phyloP scores from a whole-genome alignment of 2,797 vertebrate species.

The Danio choprae region DNA sequence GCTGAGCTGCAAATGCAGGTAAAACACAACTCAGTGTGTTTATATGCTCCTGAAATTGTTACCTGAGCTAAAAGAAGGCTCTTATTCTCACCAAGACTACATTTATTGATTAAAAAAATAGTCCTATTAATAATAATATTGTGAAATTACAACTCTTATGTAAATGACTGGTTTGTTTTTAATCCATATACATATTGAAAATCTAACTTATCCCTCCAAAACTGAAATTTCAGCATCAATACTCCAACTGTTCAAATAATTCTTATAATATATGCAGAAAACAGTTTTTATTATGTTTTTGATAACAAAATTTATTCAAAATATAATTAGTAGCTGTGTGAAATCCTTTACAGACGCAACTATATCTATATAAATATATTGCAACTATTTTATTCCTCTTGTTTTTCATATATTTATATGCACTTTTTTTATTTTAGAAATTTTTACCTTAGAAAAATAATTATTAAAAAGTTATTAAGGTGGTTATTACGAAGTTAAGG shows the following conservation, averaged over 20 bases:
- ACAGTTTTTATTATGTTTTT: too few species aligned
- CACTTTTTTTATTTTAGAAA: background rate
- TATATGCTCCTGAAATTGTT: background rate
- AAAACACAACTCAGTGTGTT: constrained; percentile 7
- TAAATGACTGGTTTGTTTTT: background rate
- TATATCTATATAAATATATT: too few species aligned
- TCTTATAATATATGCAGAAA: too few species aligned
- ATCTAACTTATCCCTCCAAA: background rate
- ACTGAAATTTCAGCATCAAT: background rate
- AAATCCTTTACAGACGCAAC: too few species aligned
- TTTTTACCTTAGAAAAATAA: background rate
- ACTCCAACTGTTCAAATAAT: background rate
- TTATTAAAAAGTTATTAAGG: too few species aligned
- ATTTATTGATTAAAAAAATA: background rate
- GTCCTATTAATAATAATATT: background rate
- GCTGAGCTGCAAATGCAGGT: constrained; percentile 99
- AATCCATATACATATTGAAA: background rate
- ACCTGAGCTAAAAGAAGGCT: background rate
- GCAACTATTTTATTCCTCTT: background rate
- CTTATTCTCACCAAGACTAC: background rate
- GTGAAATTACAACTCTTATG: background rate
- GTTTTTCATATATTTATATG: background rate
- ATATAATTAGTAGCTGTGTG: too few species aligned
- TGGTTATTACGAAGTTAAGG: too few species aligned
- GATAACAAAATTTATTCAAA: too few species aligned